Evolutionary conservation across 2,797 vertebrate genomes (phyloP).

Genomic region (Lemur catta): DNA sequence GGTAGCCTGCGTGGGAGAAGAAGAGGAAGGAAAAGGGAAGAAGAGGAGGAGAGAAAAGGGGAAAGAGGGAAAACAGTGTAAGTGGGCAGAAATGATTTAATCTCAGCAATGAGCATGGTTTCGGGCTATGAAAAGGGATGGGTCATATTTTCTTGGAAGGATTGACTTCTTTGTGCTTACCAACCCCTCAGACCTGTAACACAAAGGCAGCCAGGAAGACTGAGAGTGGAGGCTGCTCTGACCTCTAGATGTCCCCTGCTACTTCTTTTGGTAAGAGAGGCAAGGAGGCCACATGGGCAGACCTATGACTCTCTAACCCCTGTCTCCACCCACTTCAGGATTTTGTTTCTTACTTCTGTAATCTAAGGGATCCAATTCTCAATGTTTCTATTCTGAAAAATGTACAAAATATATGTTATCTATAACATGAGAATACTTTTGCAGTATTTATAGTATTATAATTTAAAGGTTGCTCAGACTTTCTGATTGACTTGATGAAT

Average conservation of each 20-base stretch:
- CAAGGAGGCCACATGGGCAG: fast-evolving
- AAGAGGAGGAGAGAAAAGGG: background rate
- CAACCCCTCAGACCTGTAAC: background rate
- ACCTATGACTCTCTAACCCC: background rate
- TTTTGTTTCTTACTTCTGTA: background rate
- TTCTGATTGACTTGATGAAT: background rate
- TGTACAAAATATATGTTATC: background rate
- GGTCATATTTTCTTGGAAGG: background rate
- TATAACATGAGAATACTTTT: background rate
- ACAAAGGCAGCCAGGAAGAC: background rate
- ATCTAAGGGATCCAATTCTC: background rate
- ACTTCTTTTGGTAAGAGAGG: background rate
- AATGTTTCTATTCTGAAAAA: background rate
- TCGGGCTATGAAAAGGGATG: background rate
- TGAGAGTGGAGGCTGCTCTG: too few species aligned
- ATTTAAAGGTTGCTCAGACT: background rate
- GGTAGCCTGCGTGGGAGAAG: too few species aligned
- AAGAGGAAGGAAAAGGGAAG: background rate
- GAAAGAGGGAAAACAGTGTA: background rate
- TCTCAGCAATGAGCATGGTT: fast-evolving
- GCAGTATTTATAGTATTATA: background rate
- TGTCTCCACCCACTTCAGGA: background rate
- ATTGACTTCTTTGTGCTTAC: background rate
- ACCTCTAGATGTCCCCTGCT: background rate
- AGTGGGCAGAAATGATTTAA: background rate